Conservation (phyloP, 2,113 vertebrate species). For the Carassius gibelio region DNA sequence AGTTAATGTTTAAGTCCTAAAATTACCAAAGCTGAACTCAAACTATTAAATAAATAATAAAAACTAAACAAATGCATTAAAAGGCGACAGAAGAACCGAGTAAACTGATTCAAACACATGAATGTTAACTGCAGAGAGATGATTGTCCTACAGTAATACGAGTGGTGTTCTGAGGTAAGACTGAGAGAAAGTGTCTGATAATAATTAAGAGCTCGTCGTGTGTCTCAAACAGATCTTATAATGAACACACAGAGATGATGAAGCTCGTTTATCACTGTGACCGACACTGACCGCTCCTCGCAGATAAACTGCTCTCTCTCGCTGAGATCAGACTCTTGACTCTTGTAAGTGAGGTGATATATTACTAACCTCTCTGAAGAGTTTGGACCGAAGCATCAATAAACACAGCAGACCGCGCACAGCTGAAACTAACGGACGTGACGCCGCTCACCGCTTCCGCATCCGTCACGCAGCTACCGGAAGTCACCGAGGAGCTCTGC, state of each 20-base stretch:
- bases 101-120: neutral
- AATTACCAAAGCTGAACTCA: no score
- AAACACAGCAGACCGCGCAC: neutral
- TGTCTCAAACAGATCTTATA: no score
- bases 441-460: neutral
- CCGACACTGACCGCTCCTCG: neutral
- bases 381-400: neutral
- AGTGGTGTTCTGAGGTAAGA: neutral
- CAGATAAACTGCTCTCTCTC: neutral
- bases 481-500: neutral
- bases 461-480: neutral
- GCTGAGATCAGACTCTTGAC: neutral
- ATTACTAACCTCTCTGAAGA: neutral
- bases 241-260: neutral
- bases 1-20: no score
- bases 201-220: no score
- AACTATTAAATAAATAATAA: no score
- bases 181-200: no score
- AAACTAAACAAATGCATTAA: no score
- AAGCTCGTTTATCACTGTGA: neutral
- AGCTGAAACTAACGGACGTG: constrained; percentile 19
- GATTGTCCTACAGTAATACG: neutral
- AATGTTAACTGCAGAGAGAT: neutral
- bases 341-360: no score
- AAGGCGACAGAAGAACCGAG: no score